A percentile compares a stretch with the other conserved stretches of the same genome.
Conservation (phyloP, 2,797 vertebrate genomes). For the Pelodytes ibericus region DNA sequence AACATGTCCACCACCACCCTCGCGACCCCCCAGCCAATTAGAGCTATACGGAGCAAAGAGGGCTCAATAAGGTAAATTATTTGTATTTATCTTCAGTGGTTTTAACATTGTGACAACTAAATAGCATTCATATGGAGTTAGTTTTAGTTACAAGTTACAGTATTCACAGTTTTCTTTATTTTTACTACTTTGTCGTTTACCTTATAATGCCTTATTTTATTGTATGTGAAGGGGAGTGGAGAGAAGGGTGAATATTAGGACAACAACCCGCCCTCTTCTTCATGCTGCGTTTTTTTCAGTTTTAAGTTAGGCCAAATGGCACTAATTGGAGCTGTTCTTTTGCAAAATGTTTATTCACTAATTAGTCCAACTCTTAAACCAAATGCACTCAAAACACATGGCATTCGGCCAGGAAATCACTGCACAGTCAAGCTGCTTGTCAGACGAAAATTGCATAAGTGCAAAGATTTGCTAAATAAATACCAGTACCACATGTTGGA, state of each 20-base stretch:
- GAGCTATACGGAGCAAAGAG: too few species aligned
- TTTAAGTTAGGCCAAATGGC: conserved; percentile 67
- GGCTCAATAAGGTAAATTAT: too few species aligned
- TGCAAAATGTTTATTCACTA: conserved; percentile 80
- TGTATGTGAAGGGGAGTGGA: too few species aligned
- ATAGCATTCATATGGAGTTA: too few species aligned
- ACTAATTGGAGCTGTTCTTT: conserved; percentile 77
- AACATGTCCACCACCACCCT: too few species aligned
- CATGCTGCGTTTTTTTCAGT: conserved; percentile 48
- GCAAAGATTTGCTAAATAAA: neutral
- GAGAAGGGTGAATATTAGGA: neutral
- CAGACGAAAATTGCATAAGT: conserved; percentile 40
- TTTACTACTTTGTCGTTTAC: too few species aligned
- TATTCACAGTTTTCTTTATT: too few species aligned
- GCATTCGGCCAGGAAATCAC: conserved; percentile 76
- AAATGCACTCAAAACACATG: conserved; percentile 77
- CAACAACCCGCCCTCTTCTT: neutral
- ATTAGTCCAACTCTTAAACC: conserved; percentile 88
- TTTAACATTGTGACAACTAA: too few species aligned
- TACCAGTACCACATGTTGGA: neutral
- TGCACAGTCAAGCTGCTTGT: conserved; percentile 68
- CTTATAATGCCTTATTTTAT: too few species aligned
- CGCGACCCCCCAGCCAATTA: too few species aligned
- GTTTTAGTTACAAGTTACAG: too few species aligned
- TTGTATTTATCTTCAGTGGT: too few species aligned